Base-by-base conservation (phyloP, 2,888 invertebrate genomes). In the Lithophane leautieri region DNA sequence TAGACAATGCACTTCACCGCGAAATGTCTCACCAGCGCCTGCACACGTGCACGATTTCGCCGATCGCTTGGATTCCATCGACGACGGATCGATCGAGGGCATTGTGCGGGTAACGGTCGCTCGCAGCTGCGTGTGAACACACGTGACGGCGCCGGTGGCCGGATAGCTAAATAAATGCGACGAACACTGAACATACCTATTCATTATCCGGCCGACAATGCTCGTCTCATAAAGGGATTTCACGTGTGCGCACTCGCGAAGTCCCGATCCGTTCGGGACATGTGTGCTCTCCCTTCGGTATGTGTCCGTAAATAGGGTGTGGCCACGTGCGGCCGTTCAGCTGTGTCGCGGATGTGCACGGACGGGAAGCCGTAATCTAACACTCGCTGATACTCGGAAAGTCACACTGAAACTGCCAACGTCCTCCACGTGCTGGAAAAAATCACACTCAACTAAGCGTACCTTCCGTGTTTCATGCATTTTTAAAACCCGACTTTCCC, bases 261-360 rank as follows among this genome's bases (percentile, higher is more conserved):
- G 95, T 96, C 95, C 94, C 96, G 95, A 96, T 95, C 95, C 94
- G 95, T 95, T 95, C 95, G 94, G 95, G 95, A 96, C 96, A 96
- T 96, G 95, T 96, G 96, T 92, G 95, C 93, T 93, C 96, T 95
- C 96, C 96, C 96, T 95, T 93, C 89, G 93, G 93, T 93, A 94
- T 94, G 95, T 94, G 91, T 96, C 96, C 96, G 96, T 96, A 96
- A 96, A 96, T 96, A 96, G 96, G 96, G 96, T 95, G 93, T 95
- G 94, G 94, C 96, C 96, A 96, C 96, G 96, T 96, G 96, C 95
- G 95, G 93, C 93, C 94, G 96, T 91, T 95, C 96, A 96, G 96
- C 96, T 96, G 96, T 94, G 94, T 89, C 95, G 94, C 96, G 96
- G 96, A 95, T 96, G 95, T 93, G 91, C 92, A 90, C 92, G 95